Evolutionary conservation across 1,140 invertebrate species (phyloP), one percentile per base, ranked within the genome.

Genomic region (Cyrtorhinus lividipennis): DNA sequence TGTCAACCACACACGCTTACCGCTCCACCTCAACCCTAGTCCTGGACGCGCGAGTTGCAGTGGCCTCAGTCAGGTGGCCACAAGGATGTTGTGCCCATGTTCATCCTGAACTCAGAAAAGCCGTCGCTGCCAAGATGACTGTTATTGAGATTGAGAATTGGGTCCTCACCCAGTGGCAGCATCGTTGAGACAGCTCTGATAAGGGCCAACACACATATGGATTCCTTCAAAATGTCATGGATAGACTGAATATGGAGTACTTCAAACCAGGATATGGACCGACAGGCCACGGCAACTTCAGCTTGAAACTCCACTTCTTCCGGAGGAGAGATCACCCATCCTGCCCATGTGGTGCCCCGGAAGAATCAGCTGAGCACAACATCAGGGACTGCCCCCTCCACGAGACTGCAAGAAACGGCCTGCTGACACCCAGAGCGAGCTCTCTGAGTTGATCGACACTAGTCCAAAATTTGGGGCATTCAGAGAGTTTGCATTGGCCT

Each of bases 261-360:
- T 0, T 25, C 24, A 10, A 25, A 1, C 0, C 20, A 1, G 24
- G 23, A 15, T 0, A 46, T 24, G 0, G n/a, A 22, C 2, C 0
- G 15, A 1, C 27, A 15, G 60, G 60, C 30, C 60, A 61, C 22
- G 60, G 60, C 5, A 30, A 61, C 18, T 61, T 61, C 38, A 22
- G 22, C 2, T 1, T 1, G 1, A 61, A 61, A 44, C 23, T 61
- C 2, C 5, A 2, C 12, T n/a, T 13, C 8, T 45, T 61, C 38
- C 26, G 10, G 1, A 18, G 24, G 2, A 23, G n/a, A 23, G 3
- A 12, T 5, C n/a, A 10, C 38, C 23, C 23, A 13, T 0, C 20
- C 0, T 62, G 61, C 22, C 13, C 12, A 0, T 62, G 61, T 30
- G 46, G 48, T 1, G 1, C 0, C 2, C 15, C 1, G 0, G n/a